Base-by-base conservation (phyloP, 2,888 invertebrate species). In the Azorinus chamasolen region DNA sequence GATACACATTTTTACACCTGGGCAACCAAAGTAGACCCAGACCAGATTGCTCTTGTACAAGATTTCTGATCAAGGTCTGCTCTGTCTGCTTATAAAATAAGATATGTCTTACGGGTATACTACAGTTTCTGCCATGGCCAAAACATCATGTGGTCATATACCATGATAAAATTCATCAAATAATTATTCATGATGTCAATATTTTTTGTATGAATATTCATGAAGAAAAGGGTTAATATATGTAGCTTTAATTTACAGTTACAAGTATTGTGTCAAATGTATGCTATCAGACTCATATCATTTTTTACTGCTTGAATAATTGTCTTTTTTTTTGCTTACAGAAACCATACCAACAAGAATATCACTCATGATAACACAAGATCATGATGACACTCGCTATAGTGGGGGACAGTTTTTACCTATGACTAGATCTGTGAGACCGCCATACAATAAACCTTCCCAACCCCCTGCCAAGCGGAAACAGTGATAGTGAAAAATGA, bases 311-410 rank as follows among this genome's bases (percentile, higher is more conserved):
- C 5, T 32, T 32, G 5, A 32, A 10, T 10, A 6, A 32, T 32
- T 32, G n/a, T 53, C 24, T 41, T 39, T 22, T 48, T 46, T 50
- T 16, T 41, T 2, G 24, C 18, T 74, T 82, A 20, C 84, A 90
- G 89, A 88, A 83, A 77, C 88, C 62, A 78, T 88, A 57, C 90
- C 90, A 69, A 88, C 89, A 75, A 91, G 89, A 84, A 89, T 90
- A 71, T 90, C 89, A 51, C 79, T 91, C 76, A 90, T 90, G 89
- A 91, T 91, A 25, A 88, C 86, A 39, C 85, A 85, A 37, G 89
- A 87, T 65, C 89, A 85, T 72, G 85, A 87, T 22, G 88, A 88
- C 5, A 63, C 73, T 8, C 73, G 84, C 22, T 72, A 83, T 25
- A 73, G 69, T 50, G 81, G 86, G 12, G 74, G 80, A 39, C 88